Percentiles rank a stretch among this genome's conserved stretches.
Conservation (phyloP, 2,888 invertebrate species). For the Drosophila kokeensis region DNA sequence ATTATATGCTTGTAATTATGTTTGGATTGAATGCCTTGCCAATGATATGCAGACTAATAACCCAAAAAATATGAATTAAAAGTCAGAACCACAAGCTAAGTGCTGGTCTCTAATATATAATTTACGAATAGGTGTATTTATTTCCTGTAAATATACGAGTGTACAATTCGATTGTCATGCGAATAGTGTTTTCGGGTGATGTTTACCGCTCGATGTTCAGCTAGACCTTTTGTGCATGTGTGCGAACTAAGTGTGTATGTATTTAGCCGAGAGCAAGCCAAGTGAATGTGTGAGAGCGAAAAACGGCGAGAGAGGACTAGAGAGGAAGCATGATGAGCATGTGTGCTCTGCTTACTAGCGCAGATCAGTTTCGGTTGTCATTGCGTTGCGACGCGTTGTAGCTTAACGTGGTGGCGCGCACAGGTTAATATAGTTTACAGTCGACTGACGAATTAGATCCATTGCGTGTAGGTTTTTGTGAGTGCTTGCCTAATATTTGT, state of each 20-base stretch:
- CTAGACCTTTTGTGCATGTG: slow-evolving; percentile 4
- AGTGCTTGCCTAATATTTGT: slow-evolving; percentile 45
- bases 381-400: slow-evolving; percentile 46
- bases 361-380: slow-evolving; percentile 61
- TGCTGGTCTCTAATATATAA: not conserved
- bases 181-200: slow-evolving; percentile 16
- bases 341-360: slow-evolving; percentile 30
- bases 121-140: slow-evolving; percentile 7
- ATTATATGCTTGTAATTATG: not conserved
- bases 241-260: slow-evolving; percentile 2
- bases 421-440: slow-evolving; percentile 39
- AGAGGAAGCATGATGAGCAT: not conserved
- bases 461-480: slow-evolving; percentile 23
- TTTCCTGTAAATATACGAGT: not conserved
- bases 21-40: not conserved
- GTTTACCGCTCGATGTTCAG: slow-evolving; percentile 3
- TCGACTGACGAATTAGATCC: slow-evolving; percentile 15
- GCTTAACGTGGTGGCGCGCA: slow-evolving; percentile 24
- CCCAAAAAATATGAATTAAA: not conserved
- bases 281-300: slow-evolving; percentile 6
- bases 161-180: slow-evolving; percentile 17
- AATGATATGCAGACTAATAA: not conserved
- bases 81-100: not conserved
- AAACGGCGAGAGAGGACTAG: slow-evolving; percentile 3
- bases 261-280: slow-evolving; percentile 30